Evolutionary conservation across 2,888 invertebrate genomes (phyloP), one percentile per base, ranked within the genome.

Genomic region (Lordiphosa fenestrarum): DNA sequence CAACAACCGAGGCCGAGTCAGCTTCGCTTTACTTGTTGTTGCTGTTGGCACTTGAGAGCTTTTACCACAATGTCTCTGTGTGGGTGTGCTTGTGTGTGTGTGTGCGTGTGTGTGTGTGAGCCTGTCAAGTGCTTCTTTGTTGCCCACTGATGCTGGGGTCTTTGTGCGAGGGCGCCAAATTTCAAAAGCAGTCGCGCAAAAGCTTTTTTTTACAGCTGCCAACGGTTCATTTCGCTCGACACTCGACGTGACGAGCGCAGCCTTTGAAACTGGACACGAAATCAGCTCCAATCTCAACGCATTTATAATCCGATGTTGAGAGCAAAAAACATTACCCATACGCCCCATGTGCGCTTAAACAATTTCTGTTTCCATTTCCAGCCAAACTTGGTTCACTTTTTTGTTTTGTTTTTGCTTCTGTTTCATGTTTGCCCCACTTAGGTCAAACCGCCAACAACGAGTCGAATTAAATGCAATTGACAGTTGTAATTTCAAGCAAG

Each of bases 381-480:
- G 67, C 41, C 47, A 67, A 30, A 62, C 59, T 66, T 51, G 39
- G 53, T 62, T 62, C 36, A 33, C 6, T 3, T 38, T n/a, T 54
- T 33, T 33, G 39, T 30, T 3, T 23, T 37, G 6, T 36, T 6
- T 12, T 37, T 25, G 12, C 13, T 15, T 33, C n/a, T 36, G 48
- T 13, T 25, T 50, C 21, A 23, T 25, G 49, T 46, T 40, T 46
- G 60, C 21, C 42, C 23, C 35, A 51, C 54, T 69, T 67, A 84
- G 85, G 85, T 81, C 85, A 82, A 73, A 67, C 66, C 69, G 64
- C 61, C 70, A 70, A 53, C 58, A 67, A 52, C 71, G 78, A 74
- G 58, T 63, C 82, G 74, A 83, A 83, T 80, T 87, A 83, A 85
- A 87, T 87, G 87, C 86, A 87, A 87, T 87, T 87, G 87, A 87